phyloP scores from a whole-genome alignment of 2,888 invertebrate species.

The Chirona hameri region DNA sequence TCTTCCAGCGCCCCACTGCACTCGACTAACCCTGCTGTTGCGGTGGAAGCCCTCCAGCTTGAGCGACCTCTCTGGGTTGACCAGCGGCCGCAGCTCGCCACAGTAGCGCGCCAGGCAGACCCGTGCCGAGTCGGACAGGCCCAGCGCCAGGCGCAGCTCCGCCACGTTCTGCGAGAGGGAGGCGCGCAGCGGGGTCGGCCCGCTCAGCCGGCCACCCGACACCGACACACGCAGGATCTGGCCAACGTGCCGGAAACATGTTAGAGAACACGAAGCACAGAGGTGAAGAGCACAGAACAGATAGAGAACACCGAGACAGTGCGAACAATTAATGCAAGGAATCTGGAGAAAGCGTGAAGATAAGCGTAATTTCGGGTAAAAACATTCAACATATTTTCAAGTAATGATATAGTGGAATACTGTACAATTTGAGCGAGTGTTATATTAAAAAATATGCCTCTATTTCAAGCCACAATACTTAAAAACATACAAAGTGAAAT shows the following conservation, averaged over 20 bases:
- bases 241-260: not conserved
- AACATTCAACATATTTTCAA: too few species aligned
- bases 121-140: conserved; percentile 36
- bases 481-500: too few species aligned
- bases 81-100: conserved; percentile 45
- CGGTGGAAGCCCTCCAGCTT: conserved; percentile 48
- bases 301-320: too few species aligned
- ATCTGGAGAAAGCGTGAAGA: too few species aligned
- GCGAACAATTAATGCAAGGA: too few species aligned
- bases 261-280: not conserved
- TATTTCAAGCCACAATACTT: too few species aligned
- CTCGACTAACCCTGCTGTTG: conserved; percentile 46
- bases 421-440: too few species aligned
- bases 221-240: not conserved
- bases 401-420: too few species aligned
- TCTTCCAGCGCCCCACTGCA: conserved; percentile 1
- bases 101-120: conserved; percentile 39
- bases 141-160: conserved; percentile 57
- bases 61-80: conserved; percentile 44
- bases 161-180: conserved; percentile 55
- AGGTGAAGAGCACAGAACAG: too few species aligned
- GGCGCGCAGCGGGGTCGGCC: conserved; percentile 59
- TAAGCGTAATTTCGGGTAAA: too few species aligned
- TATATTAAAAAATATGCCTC: too few species aligned
- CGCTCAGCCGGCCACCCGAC: conserved; percentile 47